Percentiles rank a stretch among this genome's conserved stretches.
Conservation (phyloP, 1,140 invertebrate species). For the Drosophila parvula region DNA sequence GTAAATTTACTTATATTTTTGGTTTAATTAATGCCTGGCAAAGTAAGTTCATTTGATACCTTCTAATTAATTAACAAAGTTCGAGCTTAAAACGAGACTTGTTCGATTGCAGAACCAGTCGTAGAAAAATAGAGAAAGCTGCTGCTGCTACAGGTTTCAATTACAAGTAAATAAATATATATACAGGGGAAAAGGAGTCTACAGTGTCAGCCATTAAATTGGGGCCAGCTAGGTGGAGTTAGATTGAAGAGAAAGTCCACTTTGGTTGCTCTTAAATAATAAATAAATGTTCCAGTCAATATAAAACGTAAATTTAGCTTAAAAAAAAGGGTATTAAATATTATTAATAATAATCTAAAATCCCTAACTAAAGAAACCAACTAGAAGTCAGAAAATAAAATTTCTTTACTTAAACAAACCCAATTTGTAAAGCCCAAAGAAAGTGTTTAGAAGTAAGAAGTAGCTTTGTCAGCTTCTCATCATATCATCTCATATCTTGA, state of each 20-base stretch:
- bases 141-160: background rate
- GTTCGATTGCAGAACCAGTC: constrained; percentile 18
- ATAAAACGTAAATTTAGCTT: too few species aligned
- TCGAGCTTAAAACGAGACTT: constrained; percentile 8
- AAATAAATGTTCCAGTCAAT: too few species aligned
- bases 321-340: too few species aligned
- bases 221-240: background rate
- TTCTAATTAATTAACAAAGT: background rate
- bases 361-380: background rate
- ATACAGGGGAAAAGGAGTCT: background rate
- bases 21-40: background rate
- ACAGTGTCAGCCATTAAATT: constrained; percentile 4
- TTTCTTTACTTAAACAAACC: too few species aligned
- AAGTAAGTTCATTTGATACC: background rate
- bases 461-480: background rate
- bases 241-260: background rate
- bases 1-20: background rate
- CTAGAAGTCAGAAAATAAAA: too few species aligned
- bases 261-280: background rate
- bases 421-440: too few species aligned
- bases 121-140: constrained; percentile 33
- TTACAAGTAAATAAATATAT: constrained; percentile 3
- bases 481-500: constrained; percentile 13
- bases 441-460: too few species aligned
- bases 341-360: background rate